Conservation (phyloP, 2,113 vertebrate genomes). For the Oxyruncus cristatus region DNA sequence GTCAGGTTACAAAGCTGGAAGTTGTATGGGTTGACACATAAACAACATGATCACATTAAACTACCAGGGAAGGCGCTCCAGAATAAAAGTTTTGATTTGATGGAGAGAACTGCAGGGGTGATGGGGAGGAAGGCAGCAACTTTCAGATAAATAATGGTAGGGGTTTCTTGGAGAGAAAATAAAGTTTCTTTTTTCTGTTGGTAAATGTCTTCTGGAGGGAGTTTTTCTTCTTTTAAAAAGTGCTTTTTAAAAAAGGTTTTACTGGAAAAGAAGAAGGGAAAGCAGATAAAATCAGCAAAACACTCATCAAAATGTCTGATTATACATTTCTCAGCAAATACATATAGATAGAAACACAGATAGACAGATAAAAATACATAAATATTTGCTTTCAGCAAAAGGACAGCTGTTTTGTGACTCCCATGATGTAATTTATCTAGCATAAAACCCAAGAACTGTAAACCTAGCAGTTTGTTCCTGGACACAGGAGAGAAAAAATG, state of each 20-base stretch:
- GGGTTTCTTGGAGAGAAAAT: background rate
- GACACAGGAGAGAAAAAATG: background rate
- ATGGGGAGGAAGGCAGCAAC: background rate
- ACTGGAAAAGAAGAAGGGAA: background rate
- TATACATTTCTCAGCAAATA: background rate
- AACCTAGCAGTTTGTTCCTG: background rate
- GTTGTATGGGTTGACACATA: background rate
- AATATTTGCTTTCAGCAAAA: background rate
- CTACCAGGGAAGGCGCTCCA: background rate
- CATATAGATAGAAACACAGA: background rate
- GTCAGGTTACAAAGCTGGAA: slow-evolving; percentile 48
- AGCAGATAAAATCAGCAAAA: background rate
- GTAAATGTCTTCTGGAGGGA: background rate
- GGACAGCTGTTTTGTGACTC: background rate
- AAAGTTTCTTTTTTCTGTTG: background rate
- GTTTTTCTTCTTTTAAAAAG: background rate
- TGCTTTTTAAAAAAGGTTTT: background rate
- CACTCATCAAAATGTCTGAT: background rate
- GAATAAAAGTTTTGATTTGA: slow-evolving; percentile 21
- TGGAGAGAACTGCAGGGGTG: background rate
- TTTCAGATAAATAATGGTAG: background rate
- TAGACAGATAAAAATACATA: fast-evolving
- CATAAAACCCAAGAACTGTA: background rate
- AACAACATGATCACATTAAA: slow-evolving; percentile 39
- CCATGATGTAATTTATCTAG: background rate